phyloP scores from a whole-genome alignment of 2,888 invertebrate species.

The Sesamia inferens region DNA sequence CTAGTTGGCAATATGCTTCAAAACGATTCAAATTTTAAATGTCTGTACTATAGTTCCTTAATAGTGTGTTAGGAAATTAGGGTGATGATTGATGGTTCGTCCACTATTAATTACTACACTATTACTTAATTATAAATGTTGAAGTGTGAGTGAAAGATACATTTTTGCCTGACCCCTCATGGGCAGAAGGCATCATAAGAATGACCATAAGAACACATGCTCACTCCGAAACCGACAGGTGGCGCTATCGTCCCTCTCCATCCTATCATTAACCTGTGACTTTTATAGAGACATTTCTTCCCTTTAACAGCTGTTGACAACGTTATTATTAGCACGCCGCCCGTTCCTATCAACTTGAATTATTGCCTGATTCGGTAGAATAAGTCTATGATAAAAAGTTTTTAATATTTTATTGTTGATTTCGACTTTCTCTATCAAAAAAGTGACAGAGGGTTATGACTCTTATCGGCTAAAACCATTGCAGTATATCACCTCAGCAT shows the following conservation, averaged over 20 bases:
- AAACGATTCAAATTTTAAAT: too few species aligned
- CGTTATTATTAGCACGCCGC: slow-evolving; percentile 30
- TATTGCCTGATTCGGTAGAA: slow-evolving; percentile 17
- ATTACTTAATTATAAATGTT: too few species aligned
- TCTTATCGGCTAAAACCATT: too few species aligned
- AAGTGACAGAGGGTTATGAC: too few species aligned
- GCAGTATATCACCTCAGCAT: too few species aligned
- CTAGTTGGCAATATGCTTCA: too few species aligned
- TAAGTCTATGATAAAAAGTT: neutral
- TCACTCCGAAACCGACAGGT: slow-evolving; percentile 24
- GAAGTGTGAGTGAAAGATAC: neutral
- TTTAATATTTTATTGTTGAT: too few species aligned
- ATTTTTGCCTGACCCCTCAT: neutral
- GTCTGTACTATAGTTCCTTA: too few species aligned
- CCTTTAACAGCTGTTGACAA: slow-evolving; percentile 44
- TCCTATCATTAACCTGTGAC: slow-evolving; percentile 26
- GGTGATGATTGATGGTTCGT: too few species aligned
- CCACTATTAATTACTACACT: too few species aligned
- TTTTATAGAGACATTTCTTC: slow-evolving; percentile 34
- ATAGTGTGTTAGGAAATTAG: too few species aligned
- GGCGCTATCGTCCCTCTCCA: neutral
- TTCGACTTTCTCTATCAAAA: too few species aligned
- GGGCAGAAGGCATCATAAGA: neutral
- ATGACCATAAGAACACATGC: slow-evolving; percentile 8
- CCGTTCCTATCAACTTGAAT: slow-evolving; percentile 25